phyloP scores from a whole-genome alignment of 2,113 vertebrate species.

The Oostethus manadensis region DNA sequence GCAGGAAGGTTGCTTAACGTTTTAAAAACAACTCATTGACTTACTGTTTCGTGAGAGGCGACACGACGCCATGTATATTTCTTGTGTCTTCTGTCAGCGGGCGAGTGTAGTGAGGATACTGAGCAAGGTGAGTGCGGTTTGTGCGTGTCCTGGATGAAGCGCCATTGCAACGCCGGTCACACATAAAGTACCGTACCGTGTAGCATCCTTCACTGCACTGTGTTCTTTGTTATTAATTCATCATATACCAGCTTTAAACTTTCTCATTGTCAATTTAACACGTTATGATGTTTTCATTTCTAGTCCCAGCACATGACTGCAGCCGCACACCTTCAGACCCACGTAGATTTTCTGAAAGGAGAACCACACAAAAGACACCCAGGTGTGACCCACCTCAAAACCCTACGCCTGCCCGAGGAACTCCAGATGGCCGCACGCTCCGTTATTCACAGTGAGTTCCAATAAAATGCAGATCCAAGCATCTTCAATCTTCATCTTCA shows the following conservation, averaged over 20 bases:
- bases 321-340: constrained; percentile 49
- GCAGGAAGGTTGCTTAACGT: not conserved
- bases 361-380: constrained; percentile 76
- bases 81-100: constrained; percentile 31
- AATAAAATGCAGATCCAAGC: no score
- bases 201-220: not conserved
- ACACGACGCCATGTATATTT: constrained; percentile 39
- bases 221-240: not conserved
- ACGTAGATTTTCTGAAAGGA: constrained; percentile 70
- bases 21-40: not conserved
- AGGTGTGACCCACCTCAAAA: constrained; percentile 74
- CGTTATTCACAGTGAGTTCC: constrained; percentile 66
- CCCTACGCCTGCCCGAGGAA: constrained; percentile 63
- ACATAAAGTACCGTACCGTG: not conserved
- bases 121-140: constrained; percentile 43
- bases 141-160: constrained; percentile 24
- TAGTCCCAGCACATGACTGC: constrained; percentile 47
- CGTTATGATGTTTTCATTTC: not conserved
- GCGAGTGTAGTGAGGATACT: constrained; percentile 9
- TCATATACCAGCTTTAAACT: not conserved
- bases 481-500: no score
- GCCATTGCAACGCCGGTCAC: constrained; percentile 27
- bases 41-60: not conserved
- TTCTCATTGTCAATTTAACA: no score
- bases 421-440: constrained; percentile 65